These are phyloP conservation scores for Zophobas morio DNA, from an alignment of 1,140 invertebrate species.

Conservation along the genomic window DNA sequence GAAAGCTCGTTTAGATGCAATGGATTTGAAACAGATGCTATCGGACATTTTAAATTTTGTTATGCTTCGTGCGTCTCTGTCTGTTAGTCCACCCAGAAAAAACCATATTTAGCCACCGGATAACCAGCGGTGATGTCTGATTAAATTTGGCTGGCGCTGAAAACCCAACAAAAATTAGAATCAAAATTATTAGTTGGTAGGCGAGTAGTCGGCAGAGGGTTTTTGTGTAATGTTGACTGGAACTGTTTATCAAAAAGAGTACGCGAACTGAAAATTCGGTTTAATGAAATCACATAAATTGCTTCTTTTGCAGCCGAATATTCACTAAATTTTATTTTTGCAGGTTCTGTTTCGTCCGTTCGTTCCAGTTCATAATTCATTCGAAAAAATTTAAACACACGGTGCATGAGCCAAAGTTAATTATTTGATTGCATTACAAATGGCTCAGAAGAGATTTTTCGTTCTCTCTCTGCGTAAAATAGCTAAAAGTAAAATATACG, in stretches of 20 bases:
- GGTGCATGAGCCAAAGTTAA: constrained; percentile 16
- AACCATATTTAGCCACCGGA: neutral
- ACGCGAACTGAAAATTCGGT: constrained; percentile 32
- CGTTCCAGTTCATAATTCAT: constrained; percentile 25
- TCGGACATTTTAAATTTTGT: constrained; percentile 29
- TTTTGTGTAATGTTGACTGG: constrained; percentile 27
- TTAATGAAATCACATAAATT: constrained; percentile 41
- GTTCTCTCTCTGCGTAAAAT: constrained; percentile 5
- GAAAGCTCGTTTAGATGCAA: constrained; percentile 17
- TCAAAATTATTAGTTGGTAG: constrained; percentile 24
- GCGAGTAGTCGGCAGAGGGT: constrained; percentile 1
- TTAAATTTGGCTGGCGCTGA: constrained; percentile 22
- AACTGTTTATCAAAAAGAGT: constrained; percentile 29
- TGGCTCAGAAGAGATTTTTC: constrained; percentile 7
- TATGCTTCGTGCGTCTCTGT: constrained; percentile 4
- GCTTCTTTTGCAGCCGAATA: constrained; percentile 34
- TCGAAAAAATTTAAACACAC: constrained; percentile 22
- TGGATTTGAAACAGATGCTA: constrained; percentile 37
- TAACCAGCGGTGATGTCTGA: constrained; percentile 5
- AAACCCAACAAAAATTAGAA: constrained; percentile 1
- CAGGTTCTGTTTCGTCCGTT: constrained; percentile 4
- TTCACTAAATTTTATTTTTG: constrained; percentile 39
- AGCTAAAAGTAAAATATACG: constrained; percentile 29
- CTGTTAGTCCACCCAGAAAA: neutral
- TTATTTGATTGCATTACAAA: constrained; percentile 29